Base-by-base conservation (phyloP, 2,113 vertebrate species). In the Forbesichthys agassizii region DNA sequence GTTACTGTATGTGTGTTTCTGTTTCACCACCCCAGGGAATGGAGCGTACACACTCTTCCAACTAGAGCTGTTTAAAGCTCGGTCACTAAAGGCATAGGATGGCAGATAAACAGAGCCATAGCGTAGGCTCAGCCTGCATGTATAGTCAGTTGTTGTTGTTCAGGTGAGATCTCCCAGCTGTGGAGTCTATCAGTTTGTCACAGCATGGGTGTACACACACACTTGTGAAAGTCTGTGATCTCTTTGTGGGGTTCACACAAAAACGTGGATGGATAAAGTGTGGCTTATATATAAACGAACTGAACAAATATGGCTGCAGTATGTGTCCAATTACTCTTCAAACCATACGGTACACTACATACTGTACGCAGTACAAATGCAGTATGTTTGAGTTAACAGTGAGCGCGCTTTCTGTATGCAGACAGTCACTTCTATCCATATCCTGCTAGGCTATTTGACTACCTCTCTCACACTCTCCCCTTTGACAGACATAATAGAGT, bases 171-270 rank as follows among this genome's bases (percentile, higher is more conserved):
- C 27, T 27, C 2, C 27, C 27, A 27, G 27, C 70, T 72, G 64
- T 33, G 68, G 62, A 27, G 27, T 27, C 27, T 66, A 36, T 61
- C 63, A 18, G 64, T 55, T 53, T 69, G 74, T 48, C 36, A 68
- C 48, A 42, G 53, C 11, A 1, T 27, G n/a, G 55, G 33, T 48
- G 33, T 11, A 16, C 14, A 46, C 64, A 33, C 53, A 12, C 27
- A 72, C 48, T 57, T 52, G 27, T 27, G 27, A 68, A 13, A 33
- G 16, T 8, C 48, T 8, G 62, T 61, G 59, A 20, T 77, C 71
- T 64, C 42, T 33, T 68, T 48, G 10, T 18, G 42, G 9, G 27
- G 79, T 84, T 84, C 65, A 36, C 62, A 69, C 58, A 80, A 76
- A 86, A 86, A 78, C 27, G 27, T 27, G 27, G 27, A 27, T 77